Evolutionary conservation across 2,888 invertebrate genomes (phyloP).

Genomic region (Agonopterix arenella): DNA sequence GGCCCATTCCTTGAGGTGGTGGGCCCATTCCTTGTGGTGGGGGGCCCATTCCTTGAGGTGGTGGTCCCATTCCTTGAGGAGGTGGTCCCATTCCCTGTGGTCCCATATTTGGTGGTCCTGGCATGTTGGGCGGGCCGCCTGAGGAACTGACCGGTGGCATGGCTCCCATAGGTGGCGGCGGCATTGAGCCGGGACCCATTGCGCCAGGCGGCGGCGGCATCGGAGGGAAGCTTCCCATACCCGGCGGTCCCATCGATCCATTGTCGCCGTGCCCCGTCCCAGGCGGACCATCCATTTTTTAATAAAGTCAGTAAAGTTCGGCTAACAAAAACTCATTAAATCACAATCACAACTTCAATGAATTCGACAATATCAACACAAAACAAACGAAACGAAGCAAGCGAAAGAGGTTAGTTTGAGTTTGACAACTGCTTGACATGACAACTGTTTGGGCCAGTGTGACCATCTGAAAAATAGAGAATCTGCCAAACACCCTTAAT

Average conservation of each 20-base stretch:
- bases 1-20: constrained; percentile 28
- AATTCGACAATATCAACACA: background rate
- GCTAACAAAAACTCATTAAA: background rate
- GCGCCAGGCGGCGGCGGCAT: constrained; percentile 54
- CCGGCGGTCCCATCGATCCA: constrained; percentile 45
- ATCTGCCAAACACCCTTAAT: no score
- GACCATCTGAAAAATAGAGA: no score
- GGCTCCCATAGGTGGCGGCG: constrained; percentile 17
- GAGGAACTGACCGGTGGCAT: background rate
- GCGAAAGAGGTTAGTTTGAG: background rate
- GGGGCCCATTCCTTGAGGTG: constrained; percentile 28
- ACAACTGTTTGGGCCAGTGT: no score
- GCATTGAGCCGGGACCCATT: constrained; percentile 28
- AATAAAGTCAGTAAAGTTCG: background rate
- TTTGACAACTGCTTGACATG: no score
- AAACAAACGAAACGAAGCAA: background rate
- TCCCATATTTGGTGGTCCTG: constrained; percentile 10
- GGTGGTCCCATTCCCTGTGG: constrained; percentile 30
- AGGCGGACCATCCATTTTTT: constrained; percentile 62
- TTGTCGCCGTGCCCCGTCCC: constrained; percentile 51
- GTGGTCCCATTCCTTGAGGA: constrained; percentile 22
- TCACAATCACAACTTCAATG: background rate
- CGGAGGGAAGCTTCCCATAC: constrained; percentile 44
- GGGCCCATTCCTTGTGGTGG: constrained; percentile 37
- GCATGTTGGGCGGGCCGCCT: constrained; percentile 6